Base-by-base conservation (phyloP, 2,113 vertebrate genomes). In the Proterorhinus semilunaris region DNA sequence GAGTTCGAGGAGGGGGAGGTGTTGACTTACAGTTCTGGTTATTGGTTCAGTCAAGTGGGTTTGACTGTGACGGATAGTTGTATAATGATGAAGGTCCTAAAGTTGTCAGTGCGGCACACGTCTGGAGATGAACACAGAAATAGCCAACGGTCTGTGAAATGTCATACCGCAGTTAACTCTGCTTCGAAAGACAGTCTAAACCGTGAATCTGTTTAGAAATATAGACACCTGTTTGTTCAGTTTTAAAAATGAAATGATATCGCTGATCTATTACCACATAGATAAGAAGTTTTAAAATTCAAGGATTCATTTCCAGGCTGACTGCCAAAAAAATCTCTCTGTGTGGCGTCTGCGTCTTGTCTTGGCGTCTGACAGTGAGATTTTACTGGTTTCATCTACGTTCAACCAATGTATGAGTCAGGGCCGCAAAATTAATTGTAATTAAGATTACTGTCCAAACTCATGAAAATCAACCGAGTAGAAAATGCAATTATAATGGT, bases 21-120 rank as follows among this genome's bases (percentile, higher is more conserved):
- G 21, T 80, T 55, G 62, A 44, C 72, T 72, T 61, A 61, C 12
- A 45, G 58, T n/a, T 8, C 62, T 52, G 71, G 9, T 49, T 48
- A 47, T 62, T 52, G 71, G 9, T 49, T 48, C 44, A 16, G 57
- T 36, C 49, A n/a, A 49, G 48, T 49, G 42, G 63, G 47, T 57
- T 76, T 71, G 62, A 59, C 51, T 12, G 51, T 47, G 65, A 54
- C 13, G 45, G n/a, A 49, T 16, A 61, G 36, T 8, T 61, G 42
- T 61, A 61, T 44, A 61, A n/a, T 45, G 57, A 59, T 59, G 42
- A 7, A n/a, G 42, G n/a, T 45, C 58, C 36, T 61, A 61, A 61
- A 61, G 42, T 42, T 61, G 58, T 61, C 58, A 45, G 42, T 44
- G 42, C 15, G 9, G 36, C 42, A 5, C 58, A 43, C 45, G 36